These are phyloP conservation scores for Oostethus manadensis DNA, from an alignment of 2,113 vertebrate species.

Conservation along the genomic window DNA sequence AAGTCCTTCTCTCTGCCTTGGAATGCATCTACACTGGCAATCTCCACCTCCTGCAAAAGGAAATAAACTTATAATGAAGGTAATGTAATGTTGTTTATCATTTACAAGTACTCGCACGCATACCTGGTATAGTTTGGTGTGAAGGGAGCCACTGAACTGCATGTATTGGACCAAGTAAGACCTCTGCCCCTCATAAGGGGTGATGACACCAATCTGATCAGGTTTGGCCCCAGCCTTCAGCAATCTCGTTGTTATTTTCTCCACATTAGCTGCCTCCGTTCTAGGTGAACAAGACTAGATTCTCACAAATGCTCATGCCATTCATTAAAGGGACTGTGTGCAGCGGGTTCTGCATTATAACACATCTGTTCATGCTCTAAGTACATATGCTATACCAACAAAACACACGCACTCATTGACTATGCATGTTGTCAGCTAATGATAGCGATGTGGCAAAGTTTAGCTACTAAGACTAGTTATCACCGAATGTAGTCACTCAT, in stretches of 20 bases:
- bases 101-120: too few relatives aligned
- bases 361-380: too few relatives aligned
- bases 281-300: constrained; percentile 28
- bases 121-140: constrained; percentile 99
- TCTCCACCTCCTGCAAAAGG: constrained; percentile 87
- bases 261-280: constrained; percentile 95
- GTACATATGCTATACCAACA: too few relatives aligned
- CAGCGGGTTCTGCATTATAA: too few relatives aligned
- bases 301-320: too few relatives aligned
- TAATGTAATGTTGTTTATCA: too few relatives aligned
- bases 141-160: constrained; percentile 97
- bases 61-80: too few relatives aligned
- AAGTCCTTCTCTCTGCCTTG: constrained; percentile 98
- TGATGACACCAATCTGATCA: constrained; percentile 97
- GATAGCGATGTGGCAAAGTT: too few relatives aligned
- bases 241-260: constrained; percentile 96
- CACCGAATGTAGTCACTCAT: too few relatives aligned
- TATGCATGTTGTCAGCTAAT: too few relatives aligned
- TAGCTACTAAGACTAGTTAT: too few relatives aligned
- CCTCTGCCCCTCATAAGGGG: constrained; percentile 92
- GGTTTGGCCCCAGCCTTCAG: constrained; percentile 95
- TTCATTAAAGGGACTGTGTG: background rate
- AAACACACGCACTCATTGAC: too few relatives aligned
- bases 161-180: constrained; percentile 99
- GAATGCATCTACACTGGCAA: constrained; percentile 96